These are phyloP conservation scores for Taenioides sp. DNA, from an alignment of 2,797 vertebrate genomes.

Conservation along the genomic window DNA sequence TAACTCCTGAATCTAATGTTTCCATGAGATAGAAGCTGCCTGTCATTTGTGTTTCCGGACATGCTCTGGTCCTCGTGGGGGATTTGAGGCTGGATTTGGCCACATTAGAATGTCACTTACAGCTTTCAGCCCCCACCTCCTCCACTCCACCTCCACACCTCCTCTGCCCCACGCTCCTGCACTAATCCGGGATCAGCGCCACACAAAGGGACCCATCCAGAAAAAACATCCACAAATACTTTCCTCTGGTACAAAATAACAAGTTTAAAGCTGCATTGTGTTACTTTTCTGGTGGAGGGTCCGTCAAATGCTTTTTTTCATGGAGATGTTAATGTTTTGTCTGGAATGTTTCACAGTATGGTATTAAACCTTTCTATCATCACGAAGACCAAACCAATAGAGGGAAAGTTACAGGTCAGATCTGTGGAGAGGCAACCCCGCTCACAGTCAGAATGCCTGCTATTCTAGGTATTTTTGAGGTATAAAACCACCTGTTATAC, in stretches of 20 bases:
- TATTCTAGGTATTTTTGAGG: too few species aligned
- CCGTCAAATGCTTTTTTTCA: too few species aligned
- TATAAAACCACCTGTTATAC: too few species aligned
- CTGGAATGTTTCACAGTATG: too few species aligned
- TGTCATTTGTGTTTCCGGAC: conserved; percentile 16
- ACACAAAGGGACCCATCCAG: conserved; percentile 53
- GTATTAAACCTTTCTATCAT: too few species aligned
- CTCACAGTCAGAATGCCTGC: too few species aligned
- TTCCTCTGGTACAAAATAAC: conserved; percentile 35
- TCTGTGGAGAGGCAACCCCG: too few species aligned
- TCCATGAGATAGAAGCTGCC: conserved; percentile 13
- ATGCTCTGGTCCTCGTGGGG: conserved; percentile 50
- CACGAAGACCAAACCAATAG: too few species aligned
- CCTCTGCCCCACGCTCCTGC: conserved; percentile 46
- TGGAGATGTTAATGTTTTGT: too few species aligned
- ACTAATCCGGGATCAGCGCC: conserved; percentile 77
- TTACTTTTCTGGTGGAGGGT: too few species aligned
- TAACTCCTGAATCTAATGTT: conserved; percentile 9
- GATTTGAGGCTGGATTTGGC: conserved; percentile 70
- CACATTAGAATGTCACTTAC: conserved; percentile 68
- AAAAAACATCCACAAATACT: conserved; percentile 27
- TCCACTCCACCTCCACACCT: conserved; percentile 52
- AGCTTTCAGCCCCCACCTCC: conserved; percentile 55
- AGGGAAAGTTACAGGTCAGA: too few species aligned
- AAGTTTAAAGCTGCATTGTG: conserved; percentile 14